Evolutionary conservation across 2,113 vertebrate genomes (phyloP).

Genomic region (Gymnobelideus leadbeateri): DNA sequence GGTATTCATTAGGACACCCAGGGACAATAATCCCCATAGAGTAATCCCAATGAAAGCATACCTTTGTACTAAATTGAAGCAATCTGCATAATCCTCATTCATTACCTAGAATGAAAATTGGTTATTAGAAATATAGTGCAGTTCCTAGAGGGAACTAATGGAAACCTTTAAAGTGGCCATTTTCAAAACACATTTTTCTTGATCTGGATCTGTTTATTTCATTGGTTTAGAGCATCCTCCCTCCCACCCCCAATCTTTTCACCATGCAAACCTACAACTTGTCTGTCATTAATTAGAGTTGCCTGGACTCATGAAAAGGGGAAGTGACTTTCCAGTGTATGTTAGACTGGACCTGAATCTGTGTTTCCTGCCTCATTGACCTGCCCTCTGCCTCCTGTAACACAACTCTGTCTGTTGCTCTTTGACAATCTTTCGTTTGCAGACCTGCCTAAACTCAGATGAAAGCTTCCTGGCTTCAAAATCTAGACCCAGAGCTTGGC

Average conservation of each 20-base stretch:
- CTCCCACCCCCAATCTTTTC: neutral
- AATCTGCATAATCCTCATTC: conserved; percentile 64
- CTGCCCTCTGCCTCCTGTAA: neutral
- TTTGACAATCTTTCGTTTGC: neutral
- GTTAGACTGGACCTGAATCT: neutral
- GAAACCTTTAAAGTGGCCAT: conserved; percentile 27
- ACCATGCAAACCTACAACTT: neutral
- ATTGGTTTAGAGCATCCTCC: neutral
- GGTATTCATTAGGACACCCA: conserved; percentile 70
- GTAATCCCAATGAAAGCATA: neutral
- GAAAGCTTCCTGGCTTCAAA: neutral
- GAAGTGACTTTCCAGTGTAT: neutral
- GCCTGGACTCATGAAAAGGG: neutral
- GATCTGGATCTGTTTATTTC: neutral
- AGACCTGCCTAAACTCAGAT: neutral
- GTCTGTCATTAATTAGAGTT: neutral
- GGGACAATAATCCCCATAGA: conserved; percentile 3
- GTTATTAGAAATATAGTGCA: conserved; percentile 64
- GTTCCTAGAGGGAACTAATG: conserved; percentile 68
- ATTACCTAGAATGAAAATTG: conserved; percentile 70
- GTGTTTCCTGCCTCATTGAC: neutral
- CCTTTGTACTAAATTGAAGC: conserved; percentile 73
- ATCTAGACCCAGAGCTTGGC: neutral
- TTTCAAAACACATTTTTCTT: neutral
- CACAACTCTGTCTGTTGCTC: neutral